Percentiles rank a stretch among this genome's conserved stretches.
Evolutionary conservation across 1,140 invertebrate species (phyloP).

Genomic region (Drosophila parabipectinata): DNA sequence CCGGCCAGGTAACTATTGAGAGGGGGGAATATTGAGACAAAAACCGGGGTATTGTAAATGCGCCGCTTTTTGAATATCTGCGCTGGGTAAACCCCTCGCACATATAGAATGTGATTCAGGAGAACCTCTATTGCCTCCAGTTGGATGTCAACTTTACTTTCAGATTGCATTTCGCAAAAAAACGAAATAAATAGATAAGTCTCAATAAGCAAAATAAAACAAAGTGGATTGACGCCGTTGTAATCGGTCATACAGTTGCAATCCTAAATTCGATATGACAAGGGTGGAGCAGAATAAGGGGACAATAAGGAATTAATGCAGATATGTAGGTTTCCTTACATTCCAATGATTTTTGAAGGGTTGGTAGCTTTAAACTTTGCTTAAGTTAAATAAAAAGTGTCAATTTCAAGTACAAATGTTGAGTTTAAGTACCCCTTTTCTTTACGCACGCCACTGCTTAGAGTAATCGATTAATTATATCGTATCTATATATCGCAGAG

Average conservation of each 20-base stretch:
- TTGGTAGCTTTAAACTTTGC: background rate
- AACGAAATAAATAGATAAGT: slow-evolving; percentile 1
- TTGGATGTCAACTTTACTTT: slow-evolving; percentile 52
- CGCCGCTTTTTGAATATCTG: slow-evolving; percentile 75
- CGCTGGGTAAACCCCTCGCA: slow-evolving; percentile 68
- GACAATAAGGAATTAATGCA: too few species aligned
- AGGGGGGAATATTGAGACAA: slow-evolving; percentile 64
- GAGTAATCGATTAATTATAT: background rate
- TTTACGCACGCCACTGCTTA: background rate
- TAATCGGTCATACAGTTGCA: background rate
- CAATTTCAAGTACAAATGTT: background rate
- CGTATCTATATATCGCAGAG: background rate
- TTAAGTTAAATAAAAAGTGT: background rate
- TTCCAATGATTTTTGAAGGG: background rate
- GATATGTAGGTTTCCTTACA: too few species aligned
- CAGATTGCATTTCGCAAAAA: slow-evolving; percentile 47
- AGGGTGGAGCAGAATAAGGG: too few species aligned
- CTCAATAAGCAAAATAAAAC: background rate
- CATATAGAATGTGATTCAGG: slow-evolving; percentile 73
- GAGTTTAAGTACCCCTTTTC: background rate
- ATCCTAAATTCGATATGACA: too few species aligned
- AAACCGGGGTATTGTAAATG: slow-evolving; percentile 74
- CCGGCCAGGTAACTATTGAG: slow-evolving; percentile 69
- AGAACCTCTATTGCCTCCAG: slow-evolving; percentile 76
- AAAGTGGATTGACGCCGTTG: background rate